These are phyloP conservation scores for Phenganax stokvisi DNA, from an alignment of 92 coral and sea anemone species.

Conservation along the genomic window DNA sequence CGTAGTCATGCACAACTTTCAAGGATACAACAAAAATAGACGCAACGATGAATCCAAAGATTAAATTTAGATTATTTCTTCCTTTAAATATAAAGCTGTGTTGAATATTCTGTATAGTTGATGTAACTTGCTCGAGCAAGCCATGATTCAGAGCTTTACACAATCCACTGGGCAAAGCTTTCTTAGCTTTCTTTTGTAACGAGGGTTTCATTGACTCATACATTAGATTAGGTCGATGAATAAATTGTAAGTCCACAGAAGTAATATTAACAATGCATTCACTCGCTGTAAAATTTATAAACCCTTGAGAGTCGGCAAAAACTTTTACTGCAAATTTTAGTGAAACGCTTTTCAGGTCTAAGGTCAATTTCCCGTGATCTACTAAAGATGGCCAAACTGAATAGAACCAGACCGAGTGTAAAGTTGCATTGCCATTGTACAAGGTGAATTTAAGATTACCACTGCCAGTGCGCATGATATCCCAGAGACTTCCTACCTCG, in stretches of 20 bases:
- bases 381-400: conserved; percentile 6
- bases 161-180: conserved; percentile 4
- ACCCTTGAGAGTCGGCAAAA: conserved; percentile 6
- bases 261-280: conserved; percentile 12
- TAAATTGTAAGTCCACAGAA: neutral
- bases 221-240: conserved; percentile 1
- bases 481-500: neutral
- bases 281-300: conserved; percentile 9
- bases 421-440: conserved; percentile 21
- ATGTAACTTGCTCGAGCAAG: neutral
- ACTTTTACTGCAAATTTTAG: conserved; percentile 9
- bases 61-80: neutral
- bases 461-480: neutral
- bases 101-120: conserved; percentile 11
- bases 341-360: conserved; percentile 2
- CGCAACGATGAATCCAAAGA: conserved; percentile 12
- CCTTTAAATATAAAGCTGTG: neutral
- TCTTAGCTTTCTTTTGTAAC: neutral
- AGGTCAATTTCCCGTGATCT: conserved; percentile 15
- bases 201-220: conserved; percentile 12
- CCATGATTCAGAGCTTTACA: conserved; percentile 14
- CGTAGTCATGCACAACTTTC: conserved; percentile 28
- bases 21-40: neutral
- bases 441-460: neutral
- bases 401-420: conserved; percentile 20